These are phyloP conservation scores for Bombus breviceps DNA, from an alignment of 1,140 invertebrate genomes.

Conservation along the genomic window DNA sequence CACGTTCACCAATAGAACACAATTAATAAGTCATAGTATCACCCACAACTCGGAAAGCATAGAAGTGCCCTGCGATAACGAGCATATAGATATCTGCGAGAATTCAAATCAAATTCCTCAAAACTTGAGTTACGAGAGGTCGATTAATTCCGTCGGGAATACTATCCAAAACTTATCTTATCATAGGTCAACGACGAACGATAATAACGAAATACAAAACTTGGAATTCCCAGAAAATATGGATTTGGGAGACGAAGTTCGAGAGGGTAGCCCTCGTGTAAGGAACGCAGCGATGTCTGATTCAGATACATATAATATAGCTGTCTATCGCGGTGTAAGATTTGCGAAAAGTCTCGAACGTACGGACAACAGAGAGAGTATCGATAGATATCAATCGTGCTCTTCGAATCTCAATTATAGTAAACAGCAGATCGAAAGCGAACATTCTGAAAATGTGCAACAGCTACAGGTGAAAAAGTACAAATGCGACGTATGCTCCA, in stretches of 20 bases:
- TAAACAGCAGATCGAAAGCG: slow-evolving; percentile 17
- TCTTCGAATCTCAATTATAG: slow-evolving; percentile 45
- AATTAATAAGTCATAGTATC: slow-evolving; percentile 75
- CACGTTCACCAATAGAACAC: slow-evolving; percentile 74
- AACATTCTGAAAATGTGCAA: slow-evolving; percentile 1
- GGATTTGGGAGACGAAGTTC: slow-evolving; percentile 49
- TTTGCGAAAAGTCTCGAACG: slow-evolving; percentile 40
- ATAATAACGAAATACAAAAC: slow-evolving; percentile 63
- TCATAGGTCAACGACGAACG: slow-evolving; percentile 53
- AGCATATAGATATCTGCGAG: slow-evolving; percentile 74
- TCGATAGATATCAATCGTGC: slow-evolving; percentile 50
- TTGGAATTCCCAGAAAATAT: slow-evolving; percentile 66
- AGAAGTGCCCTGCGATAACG: slow-evolving; percentile 74
- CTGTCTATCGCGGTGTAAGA: slow-evolving; percentile 36
- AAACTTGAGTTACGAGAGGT: slow-evolving; percentile 66
- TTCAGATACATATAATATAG: slow-evolving; percentile 24
- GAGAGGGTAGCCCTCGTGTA: slow-evolving; percentile 38
- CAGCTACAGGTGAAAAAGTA: slow-evolving; percentile 62
- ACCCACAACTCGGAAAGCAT: slow-evolving; percentile 71
- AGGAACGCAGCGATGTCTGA: slow-evolving; percentile 42
- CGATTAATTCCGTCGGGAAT: slow-evolving; percentile 65
- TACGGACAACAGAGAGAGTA: slow-evolving; percentile 15
- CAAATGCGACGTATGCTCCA: slow-evolving; percentile 79
- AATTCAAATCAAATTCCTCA: slow-evolving; percentile 70
- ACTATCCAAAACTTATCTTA: slow-evolving; percentile 71